phyloP scores from a whole-genome alignment of 2,797 vertebrate species.

The Clamator glandarius region DNA sequence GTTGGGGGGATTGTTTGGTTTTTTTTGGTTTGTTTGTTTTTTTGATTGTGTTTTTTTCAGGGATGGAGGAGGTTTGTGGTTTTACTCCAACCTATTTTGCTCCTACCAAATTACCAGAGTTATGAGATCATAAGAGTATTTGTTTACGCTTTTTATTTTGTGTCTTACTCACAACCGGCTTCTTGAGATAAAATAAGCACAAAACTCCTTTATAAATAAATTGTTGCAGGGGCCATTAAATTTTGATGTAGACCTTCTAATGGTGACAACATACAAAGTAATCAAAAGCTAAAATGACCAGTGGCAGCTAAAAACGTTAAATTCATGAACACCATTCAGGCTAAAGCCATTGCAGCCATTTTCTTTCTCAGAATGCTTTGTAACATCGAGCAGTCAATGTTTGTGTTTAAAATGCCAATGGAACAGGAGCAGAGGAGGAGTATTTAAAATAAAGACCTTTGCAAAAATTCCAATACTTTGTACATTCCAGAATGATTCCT shows the following conservation, averaged over 20 bases:
- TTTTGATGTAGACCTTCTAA: neutral
- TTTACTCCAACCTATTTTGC: neutral
- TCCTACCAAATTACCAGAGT: neutral
- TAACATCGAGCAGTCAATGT: neutral
- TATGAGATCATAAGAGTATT: neutral
- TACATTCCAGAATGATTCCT: neutral
- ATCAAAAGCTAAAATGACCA: neutral
- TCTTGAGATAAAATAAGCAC: neutral
- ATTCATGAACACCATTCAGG: neutral
- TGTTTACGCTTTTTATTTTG: neutral
- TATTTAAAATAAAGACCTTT: neutral
- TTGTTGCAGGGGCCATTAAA: neutral
- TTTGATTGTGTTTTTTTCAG: too few species aligned
- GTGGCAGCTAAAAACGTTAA: neutral
- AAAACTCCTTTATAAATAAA: neutral
- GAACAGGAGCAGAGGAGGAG: neutral
- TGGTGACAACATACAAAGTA: neutral
- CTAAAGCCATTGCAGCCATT: neutral
- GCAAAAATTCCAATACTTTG: neutral
- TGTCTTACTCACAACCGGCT: neutral
- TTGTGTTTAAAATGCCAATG: neutral
- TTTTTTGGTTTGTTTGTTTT: neutral
- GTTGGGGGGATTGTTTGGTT: neutral
- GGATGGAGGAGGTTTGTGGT: too few species aligned
- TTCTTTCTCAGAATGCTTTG: neutral